Evolutionary conservation across 2,888 invertebrate species (phyloP).

Genomic region (Alviniconcha strummeri): DNA sequence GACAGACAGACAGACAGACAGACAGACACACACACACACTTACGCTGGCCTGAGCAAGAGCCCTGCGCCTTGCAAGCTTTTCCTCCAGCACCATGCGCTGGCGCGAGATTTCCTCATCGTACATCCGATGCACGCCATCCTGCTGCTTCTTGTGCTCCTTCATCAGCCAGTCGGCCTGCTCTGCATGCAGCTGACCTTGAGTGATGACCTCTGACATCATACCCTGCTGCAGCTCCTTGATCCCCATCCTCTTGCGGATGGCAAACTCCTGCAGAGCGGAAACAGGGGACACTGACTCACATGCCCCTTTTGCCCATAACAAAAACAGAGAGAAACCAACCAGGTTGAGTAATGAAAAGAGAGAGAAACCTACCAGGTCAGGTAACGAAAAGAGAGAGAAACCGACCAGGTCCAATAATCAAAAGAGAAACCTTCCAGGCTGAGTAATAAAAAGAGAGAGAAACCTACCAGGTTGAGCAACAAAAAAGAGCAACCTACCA

Average conservation of each 20-base stretch:
- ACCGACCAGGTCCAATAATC: no score
- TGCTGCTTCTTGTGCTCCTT: conserved; percentile 63
- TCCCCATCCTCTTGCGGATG: conserved; percentile 62
- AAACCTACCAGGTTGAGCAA: no score
- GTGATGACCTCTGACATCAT: conserved; percentile 55
- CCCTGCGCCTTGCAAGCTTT: conserved; percentile 65
- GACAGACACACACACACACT: conserved; percentile 34
- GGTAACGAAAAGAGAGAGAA: no score
- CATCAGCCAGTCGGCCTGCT: conserved; percentile 69
- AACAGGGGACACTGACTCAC: no score
- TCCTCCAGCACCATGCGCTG: conserved; percentile 70
- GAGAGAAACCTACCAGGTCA: no score
- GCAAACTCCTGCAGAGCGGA: conserved; percentile 62
- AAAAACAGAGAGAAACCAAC: no score
- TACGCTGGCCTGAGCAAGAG: conserved; percentile 65
- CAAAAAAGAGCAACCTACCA: no score
- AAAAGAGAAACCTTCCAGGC: no score
- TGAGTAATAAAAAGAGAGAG: no score
- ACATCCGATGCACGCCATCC: conserved; percentile 61
- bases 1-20: no score
- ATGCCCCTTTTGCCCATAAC: no score
- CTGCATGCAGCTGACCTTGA: conserved; percentile 55
- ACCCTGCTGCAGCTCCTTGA: conserved; percentile 65
- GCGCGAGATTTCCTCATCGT: conserved; percentile 69
- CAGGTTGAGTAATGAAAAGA: no score